Base-by-base conservation (phyloP, 2,797 vertebrate genomes). In the Pteronotus mesoamericanus region DNA sequence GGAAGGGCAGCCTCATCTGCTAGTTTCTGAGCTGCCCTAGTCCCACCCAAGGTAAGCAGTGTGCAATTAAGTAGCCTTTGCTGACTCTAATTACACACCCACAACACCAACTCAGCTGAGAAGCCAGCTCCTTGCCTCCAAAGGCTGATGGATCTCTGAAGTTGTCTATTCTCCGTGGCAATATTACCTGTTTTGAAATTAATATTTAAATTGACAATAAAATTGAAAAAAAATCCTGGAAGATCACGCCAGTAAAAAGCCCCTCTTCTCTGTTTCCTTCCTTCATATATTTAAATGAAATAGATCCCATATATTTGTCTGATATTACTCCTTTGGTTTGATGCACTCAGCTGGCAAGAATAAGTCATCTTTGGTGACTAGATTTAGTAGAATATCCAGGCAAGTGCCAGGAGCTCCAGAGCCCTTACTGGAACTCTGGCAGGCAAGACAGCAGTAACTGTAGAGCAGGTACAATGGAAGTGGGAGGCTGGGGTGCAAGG, bases 341-440 rank as follows among this genome's bases (percentile, higher is more conserved):
- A 93, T 89, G 79, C 29, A 61, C 89, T 78, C 92, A 93, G 51
- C 42, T 96, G 83, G 91, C 88, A 92, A 94, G 61, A 89, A 80
- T 46, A 94, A 92, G 51, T 89, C 74, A 84, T 86, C 71, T 80
- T 88, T 71, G 86, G 78, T 87, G 87, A 96, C 94, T 97, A 84
- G 71, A 93, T 97, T 91, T 94, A 96, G 92, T 86, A 57, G 86
- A 84, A 51, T 87, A 64, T 69, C 74, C 39, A 77, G 9, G 6
- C 75, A 92, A 89, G 55, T 42, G 90, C 94, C 96, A 93, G 85
- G 77, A 92, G 96, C 51, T 78, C 57, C 57, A 61, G 69, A 91
- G 29, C 37, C 69, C 79, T 91, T 97, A 89, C 77, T 97, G 96
- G 95, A 89, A 91, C 72, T 64, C 91, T 87, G 92, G 95, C 83